Evolutionary conservation across 2,797 vertebrate species (phyloP).

Genomic region (Anableps anableps): DNA sequence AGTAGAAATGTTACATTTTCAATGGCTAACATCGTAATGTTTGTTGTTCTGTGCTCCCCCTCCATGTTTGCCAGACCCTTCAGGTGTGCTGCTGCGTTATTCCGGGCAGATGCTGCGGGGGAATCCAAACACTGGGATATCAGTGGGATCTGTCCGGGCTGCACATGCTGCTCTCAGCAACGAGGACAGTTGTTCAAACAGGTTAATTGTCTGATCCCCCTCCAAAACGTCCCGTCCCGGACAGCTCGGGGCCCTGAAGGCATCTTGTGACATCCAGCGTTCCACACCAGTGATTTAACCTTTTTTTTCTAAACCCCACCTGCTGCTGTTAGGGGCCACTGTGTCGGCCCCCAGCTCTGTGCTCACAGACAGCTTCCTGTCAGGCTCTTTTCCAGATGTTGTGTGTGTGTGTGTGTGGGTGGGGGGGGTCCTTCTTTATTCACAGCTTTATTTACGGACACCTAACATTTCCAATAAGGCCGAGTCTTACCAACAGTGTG

Average conservation of each 20-base stretch:
- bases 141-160: slow-evolving; percentile 24
- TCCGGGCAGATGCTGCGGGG: not conserved
- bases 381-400: not conserved
- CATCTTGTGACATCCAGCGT: slow-evolving; percentile 60
- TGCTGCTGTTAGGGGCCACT: slow-evolving; percentile 52
- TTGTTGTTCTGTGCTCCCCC: not conserved
- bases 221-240: slow-evolving; percentile 11
- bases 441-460: not conserved
- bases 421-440: not conserved
- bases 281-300: slow-evolving; percentile 51
- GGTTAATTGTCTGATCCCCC: slow-evolving; percentile 55
- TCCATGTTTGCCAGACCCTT: no score
- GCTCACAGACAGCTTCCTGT: not conserved
- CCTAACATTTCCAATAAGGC: not conserved
- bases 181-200: slow-evolving; percentile 45
- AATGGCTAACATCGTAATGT: not conserved
- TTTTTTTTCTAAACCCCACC: slow-evolving; percentile 40
- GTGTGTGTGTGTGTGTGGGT: no score
- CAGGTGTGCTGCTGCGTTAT: no score
- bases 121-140: not conserved
- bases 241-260: slow-evolving; percentile 40
- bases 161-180: slow-evolving; percentile 14
- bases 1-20: not conserved
- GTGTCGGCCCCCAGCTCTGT: slow-evolving; percentile 60
- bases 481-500: not conserved